Evolutionary conservation across 2,888 invertebrate species (phyloP).

Genomic region (Latheticus oryzae): DNA sequence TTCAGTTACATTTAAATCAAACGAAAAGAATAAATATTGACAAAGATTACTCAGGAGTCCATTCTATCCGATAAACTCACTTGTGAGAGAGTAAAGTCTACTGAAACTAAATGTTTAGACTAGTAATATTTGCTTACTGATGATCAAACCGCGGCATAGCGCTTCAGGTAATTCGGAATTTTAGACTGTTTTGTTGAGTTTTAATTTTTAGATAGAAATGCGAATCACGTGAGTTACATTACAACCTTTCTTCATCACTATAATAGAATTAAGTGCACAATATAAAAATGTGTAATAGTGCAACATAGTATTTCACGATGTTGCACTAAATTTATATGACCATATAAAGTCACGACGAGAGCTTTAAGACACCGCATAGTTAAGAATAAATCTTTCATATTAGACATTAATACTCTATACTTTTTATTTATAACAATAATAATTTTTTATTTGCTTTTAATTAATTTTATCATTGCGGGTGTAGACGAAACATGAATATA

Average conservation of each 20-base stretch:
- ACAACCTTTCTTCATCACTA: constrained; percentile 25
- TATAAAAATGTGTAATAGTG: constrained; percentile 44
- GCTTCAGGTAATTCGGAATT: constrained; percentile 36
- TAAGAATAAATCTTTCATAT: constrained; percentile 9
- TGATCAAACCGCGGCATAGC: constrained; percentile 41
- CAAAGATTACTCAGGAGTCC: constrained; percentile 43
- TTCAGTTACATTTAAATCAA: constrained; percentile 31
- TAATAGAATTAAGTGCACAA: constrained; percentile 32
- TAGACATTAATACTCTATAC: too few relatives aligned
- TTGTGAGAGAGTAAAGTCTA: constrained; percentile 35
- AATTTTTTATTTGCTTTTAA: too few relatives aligned
- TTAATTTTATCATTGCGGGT: too few relatives aligned
- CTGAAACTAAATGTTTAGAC: constrained; percentile 42
- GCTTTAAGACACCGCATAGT: constrained; percentile 12
- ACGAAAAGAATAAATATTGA: constrained; percentile 42
- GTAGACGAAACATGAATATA: too few relatives aligned
- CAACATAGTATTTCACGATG: constrained; percentile 47
- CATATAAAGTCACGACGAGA: constrained; percentile 37
- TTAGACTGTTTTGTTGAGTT: too few relatives aligned
- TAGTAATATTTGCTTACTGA: constrained; percentile 38
- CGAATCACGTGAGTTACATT: too few relatives aligned
- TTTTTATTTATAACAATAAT: too few relatives aligned
- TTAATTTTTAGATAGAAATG: too few relatives aligned
- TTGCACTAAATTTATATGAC: constrained; percentile 46
- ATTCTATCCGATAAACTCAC: constrained; percentile 36